Conservation (phyloP, 2,888 invertebrate species). For the Cryptocephalus moraei region DNA sequence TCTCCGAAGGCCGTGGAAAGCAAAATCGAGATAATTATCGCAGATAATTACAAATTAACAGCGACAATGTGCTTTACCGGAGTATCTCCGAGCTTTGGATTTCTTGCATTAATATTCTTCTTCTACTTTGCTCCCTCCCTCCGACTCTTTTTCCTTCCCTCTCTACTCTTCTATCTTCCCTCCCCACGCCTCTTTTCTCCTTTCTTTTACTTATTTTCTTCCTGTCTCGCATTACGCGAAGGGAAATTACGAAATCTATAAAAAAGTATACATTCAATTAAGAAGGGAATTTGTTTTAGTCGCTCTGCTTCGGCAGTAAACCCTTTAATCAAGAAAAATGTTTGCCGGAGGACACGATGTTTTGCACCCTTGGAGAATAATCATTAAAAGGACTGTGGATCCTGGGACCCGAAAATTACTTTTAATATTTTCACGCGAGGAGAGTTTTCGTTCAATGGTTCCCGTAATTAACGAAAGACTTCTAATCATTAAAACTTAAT, state of each 20-base stretch:
- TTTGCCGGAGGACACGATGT: no score
- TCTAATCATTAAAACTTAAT: no score
- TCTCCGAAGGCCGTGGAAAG: slow-evolving; percentile 26
- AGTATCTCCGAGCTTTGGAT: slow-evolving; percentile 10
- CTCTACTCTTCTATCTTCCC: slow-evolving; percentile 3
- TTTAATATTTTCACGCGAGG: no score
- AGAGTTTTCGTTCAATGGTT: no score
- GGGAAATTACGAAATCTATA: slow-evolving; percentile 14
- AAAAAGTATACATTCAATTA: slow-evolving; percentile 13
- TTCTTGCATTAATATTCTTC: slow-evolving; percentile 6
- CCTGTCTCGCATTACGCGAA: not conserved
- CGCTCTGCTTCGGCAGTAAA: no score
- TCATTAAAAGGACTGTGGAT: no score
- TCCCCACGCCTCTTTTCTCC: slow-evolving; percentile 1
- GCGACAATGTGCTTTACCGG: slow-evolving; percentile 21
- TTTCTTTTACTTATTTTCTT: no score
- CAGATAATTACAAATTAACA: slow-evolving; percentile 26
- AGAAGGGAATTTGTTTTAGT: slow-evolving; percentile 4
- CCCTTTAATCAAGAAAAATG: no score
- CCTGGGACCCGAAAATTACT: no score
- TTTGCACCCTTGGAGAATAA: no score
- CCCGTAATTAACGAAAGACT: no score
- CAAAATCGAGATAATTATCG: slow-evolving; percentile 26
- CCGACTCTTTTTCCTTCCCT: slow-evolving; percentile 1
- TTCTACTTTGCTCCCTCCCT: slow-evolving; percentile 3